phyloP scores from a whole-genome alignment of 1,140 invertebrate species.

The Ganaspis sp. region DNA sequence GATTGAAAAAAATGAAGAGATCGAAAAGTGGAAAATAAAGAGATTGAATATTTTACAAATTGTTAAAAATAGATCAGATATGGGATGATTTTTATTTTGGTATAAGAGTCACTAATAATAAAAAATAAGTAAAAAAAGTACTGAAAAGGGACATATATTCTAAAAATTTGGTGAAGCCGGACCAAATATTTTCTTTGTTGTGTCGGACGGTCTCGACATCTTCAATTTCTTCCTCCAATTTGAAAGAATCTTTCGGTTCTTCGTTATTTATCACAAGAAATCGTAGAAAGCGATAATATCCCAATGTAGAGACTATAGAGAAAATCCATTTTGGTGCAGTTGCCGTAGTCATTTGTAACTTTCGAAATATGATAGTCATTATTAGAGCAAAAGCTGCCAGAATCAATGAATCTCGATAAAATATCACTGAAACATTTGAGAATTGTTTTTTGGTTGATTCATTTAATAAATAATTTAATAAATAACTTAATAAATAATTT shows the following conservation, averaged over 20 bases:
- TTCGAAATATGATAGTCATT: constrained; percentile 67
- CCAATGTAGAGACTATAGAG: constrained; percentile 43
- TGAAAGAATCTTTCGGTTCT: constrained; percentile 24
- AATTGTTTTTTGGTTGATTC: not conserved
- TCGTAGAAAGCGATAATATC: constrained; percentile 51
- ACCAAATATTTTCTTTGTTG: constrained; percentile 49
- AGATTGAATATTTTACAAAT: not conserved
- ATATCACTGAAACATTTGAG: constrained; percentile 65
- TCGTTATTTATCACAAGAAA: constrained; percentile 48
- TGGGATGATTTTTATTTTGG: constrained; percentile 31
- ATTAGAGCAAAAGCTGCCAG: constrained; percentile 71
- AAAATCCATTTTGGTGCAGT: constrained; percentile 56
- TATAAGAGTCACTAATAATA: constrained; percentile 50
- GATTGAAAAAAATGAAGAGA: no score
- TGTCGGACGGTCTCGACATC: constrained; percentile 12
- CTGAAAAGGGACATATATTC: constrained; percentile 59
- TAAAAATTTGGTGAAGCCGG: constrained; percentile 54
- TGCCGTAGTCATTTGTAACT: constrained; percentile 52
- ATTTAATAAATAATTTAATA: constrained; percentile 26
- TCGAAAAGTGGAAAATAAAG: no score
- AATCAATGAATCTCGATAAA: constrained; percentile 71
- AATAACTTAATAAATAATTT: not conserved
- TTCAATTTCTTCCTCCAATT: constrained; percentile 36
- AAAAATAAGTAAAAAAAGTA: constrained; percentile 51
- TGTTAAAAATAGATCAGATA: not conserved